phyloP scores from a whole-genome alignment of 53 echinoderm and acorn worm genomes.

The Crossaster papposus region DNA sequence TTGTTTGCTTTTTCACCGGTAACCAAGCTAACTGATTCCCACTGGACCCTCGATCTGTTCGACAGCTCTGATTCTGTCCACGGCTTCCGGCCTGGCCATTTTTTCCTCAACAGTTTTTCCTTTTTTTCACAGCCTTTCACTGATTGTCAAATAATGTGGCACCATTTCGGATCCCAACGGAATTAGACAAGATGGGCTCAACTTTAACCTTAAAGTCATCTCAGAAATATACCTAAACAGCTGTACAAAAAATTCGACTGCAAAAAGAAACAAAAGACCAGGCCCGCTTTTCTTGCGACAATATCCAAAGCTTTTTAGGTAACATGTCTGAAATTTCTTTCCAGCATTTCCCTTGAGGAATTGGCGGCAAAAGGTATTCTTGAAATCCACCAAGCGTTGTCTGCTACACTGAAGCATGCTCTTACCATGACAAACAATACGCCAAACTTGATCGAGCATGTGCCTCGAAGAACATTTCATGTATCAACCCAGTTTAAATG shows the following conservation, averaged over 20 bases:
- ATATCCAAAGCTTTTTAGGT: neutral
- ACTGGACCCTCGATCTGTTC: neutral
- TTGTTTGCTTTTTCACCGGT: neutral
- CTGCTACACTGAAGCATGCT: neutral
- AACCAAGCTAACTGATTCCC: slow-evolving; percentile 33
- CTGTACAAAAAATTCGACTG: neutral
- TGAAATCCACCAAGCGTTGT: neutral
- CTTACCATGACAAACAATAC: neutral
- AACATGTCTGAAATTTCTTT: neutral
- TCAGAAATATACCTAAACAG: neutral
- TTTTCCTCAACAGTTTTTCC: neutral
- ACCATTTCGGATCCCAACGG: neutral
- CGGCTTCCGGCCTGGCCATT: neutral
- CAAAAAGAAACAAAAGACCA: neutral
- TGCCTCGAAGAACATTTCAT: neutral
- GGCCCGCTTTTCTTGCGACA: neutral
- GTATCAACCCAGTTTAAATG: neutral
- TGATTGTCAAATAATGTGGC: neutral
- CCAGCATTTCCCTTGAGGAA: neutral
- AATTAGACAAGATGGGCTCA: neutral
- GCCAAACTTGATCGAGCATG: neutral
- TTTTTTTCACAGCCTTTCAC: neutral
- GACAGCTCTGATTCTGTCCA: slow-evolving; percentile 24
- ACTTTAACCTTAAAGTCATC: neutral
- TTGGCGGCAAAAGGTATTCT: neutral